Percentiles rank a stretch among this genome's conserved stretches.
These are phyloP conservation scores for Drosophila mimica DNA, from an alignment of 2,888 invertebrate species.

Conservation along the genomic window DNA sequence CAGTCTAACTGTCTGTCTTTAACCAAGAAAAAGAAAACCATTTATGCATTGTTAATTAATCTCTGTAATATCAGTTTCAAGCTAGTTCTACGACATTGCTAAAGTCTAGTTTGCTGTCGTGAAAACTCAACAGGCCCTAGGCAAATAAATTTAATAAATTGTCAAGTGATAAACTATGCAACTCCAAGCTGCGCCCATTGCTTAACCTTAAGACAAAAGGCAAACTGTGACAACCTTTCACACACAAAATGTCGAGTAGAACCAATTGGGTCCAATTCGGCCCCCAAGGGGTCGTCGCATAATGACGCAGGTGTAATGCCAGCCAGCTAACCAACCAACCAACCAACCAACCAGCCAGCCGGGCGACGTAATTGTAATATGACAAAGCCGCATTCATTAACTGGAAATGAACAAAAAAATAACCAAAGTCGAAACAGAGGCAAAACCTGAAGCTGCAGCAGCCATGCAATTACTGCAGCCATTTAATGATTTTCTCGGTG, in stretches of 20 bases:
- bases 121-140: constrained; percentile 33
- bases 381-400: constrained; percentile 74
- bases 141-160: constrained; percentile 31
- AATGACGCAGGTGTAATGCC: constrained; percentile 72
- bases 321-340: constrained; percentile 63
- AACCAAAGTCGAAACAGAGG: constrained; percentile 38
- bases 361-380: constrained; percentile 74
- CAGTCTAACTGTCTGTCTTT: too few relatives aligned
- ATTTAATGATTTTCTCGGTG: constrained; percentile 72
- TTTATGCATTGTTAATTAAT: neutral
- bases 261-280: constrained; percentile 51
- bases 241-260: constrained; percentile 58
- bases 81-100: neutral
- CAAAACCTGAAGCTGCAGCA: constrained; percentile 43
- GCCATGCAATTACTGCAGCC: constrained; percentile 73
- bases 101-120: constrained; percentile 4
- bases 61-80: constrained; percentile 4
- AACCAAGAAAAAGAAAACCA: neutral
- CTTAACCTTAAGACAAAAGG: constrained; percentile 42
- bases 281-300: constrained; percentile 48
- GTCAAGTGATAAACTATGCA: constrained; percentile 37
- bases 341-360: constrained; percentile 61
- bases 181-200: constrained; percentile 52
- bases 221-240: constrained; percentile 47
- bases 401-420: constrained; percentile 16